Base-by-base conservation (phyloP, 2,113 vertebrate species). In the Pseudonaja textilis region DNA sequence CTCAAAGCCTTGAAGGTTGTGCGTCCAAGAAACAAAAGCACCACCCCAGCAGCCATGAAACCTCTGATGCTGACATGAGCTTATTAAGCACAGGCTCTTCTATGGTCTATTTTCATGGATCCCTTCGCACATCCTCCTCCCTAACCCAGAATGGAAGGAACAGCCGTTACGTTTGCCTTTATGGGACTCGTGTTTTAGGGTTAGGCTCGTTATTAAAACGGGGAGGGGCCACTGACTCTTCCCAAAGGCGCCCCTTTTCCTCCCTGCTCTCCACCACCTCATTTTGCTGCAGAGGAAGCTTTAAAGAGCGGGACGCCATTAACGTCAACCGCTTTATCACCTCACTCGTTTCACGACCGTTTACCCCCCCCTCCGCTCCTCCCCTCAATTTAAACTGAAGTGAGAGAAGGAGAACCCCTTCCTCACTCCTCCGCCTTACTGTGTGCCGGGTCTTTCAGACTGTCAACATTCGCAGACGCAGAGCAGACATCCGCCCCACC, bases 381-480 rank as follows among this genome's bases (percentile, higher is more conserved):
- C 39, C 7, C 16, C 26, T 14, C 3, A 3, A 18, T n/a, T 14
- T 42, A 25, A 23, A 39, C 39, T 23, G 54, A 50, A 14, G 20
- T 0, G 39, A 39, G 23, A 20, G 20, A 7, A 10, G 1, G 2
- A 10, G 2, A 1, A 25, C 2, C 6, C 20, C 29, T 5, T 29
- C 26, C 57, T 22, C 57, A 8, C 4, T 0, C 57, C 10, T 5
- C 6, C 54, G 57, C 57, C 87, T 87, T 2, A 45, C 57, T 34
- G 16, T 0, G 1, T 26, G 22, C 88, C 45, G 57, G 52, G 56
- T 42, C 52, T 47, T 61, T 55, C 85, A 5, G 55, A 12, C 20
- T 89, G 89, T 64, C 95, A 95, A 94, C 95, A 93, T 93, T 94
- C 93, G 88, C 7, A 87, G 39, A 23, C 12, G 54, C 42, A 16